Percentiles rank a stretch among this genome's conserved stretches.
Evolutionary conservation across 2,113 vertebrate species (phyloP).

Genomic region (Aix galericulata): DNA sequence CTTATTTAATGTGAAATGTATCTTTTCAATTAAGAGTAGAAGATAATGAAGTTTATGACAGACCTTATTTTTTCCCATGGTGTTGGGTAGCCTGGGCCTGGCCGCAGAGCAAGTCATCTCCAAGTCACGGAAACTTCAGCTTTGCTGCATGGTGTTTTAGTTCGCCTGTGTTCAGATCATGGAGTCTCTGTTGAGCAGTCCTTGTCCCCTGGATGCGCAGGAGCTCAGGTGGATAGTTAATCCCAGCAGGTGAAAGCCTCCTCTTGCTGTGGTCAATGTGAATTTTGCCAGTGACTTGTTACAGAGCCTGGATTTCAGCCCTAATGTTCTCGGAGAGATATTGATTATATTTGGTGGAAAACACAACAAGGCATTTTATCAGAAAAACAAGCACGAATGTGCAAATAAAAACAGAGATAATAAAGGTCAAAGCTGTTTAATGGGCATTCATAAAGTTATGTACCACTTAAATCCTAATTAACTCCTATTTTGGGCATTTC

Average conservation of each 20-base stretch:
- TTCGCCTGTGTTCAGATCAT: not conserved
- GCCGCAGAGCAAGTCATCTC: not conserved
- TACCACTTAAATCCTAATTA: constrained; percentile 48
- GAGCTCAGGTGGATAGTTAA: not conserved
- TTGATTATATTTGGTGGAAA: not conserved
- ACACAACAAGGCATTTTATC: not conserved
- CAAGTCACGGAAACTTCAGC: not conserved
- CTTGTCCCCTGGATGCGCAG: fast-evolving
- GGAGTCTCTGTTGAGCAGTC: not conserved
- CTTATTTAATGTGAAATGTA: not conserved
- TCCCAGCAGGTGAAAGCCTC: not conserved
- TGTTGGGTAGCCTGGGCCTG: not conserved
- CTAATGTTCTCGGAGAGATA: not conserved
- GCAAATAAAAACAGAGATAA: constrained; percentile 23
- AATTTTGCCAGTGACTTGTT: not conserved
- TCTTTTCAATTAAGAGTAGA: constrained; percentile 28
- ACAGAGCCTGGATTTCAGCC: not conserved
- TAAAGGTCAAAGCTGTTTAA: constrained; percentile 31
- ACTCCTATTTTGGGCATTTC: constrained; percentile 7
- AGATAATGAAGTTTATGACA: constrained; percentile 58
- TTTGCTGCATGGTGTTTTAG: not conserved
- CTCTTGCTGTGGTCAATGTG: not conserved
- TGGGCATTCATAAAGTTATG: constrained; percentile 20
- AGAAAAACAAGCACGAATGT: not conserved
- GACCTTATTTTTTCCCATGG: not conserved